phyloP scores from a whole-genome alignment of 2,797 vertebrate species.

The Notoglanidium macrostoma region DNA sequence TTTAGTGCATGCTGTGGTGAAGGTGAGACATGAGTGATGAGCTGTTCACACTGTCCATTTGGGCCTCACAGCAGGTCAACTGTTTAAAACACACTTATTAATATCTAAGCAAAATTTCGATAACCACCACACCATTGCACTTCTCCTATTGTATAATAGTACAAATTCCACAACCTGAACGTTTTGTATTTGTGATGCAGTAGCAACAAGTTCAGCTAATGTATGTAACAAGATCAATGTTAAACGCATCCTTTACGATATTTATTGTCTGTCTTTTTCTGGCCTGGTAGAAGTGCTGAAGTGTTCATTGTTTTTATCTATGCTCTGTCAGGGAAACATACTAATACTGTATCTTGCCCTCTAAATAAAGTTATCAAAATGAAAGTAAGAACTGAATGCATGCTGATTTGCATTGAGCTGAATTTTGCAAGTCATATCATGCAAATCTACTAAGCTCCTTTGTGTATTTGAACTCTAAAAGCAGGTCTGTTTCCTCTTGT shows the following conservation, averaged over 20 bases:
- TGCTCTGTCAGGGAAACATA: not conserved
- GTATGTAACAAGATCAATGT: not conserved
- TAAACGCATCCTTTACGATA: not conserved
- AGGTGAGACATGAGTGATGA: not conserved
- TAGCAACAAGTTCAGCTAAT: not conserved
- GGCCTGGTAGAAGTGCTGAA: not conserved
- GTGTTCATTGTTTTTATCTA: no score
- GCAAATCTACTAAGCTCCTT: slow-evolving; percentile 29
- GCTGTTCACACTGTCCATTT: not conserved
- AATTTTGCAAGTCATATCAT: slow-evolving; percentile 42
- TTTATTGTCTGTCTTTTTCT: not conserved
- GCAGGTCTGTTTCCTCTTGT: not conserved
- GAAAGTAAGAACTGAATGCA: slow-evolving; percentile 42
- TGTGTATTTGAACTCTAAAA: slow-evolving; percentile 1
- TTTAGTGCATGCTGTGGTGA: not conserved
- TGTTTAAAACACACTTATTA: slow-evolving; percentile 10
- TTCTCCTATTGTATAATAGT: not conserved
- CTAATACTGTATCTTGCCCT: not conserved
- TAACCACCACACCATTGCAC: not conserved
- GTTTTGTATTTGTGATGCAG: not conserved
- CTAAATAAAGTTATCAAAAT: not conserved
- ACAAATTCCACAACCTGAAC: not conserved
- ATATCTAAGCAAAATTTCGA: not conserved
- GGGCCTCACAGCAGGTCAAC: not conserved
- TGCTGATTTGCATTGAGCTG: slow-evolving; percentile 43